Percentiles rank a stretch among this genome's conserved stretches.
These are phyloP conservation scores for Dysmachus trigonus DNA, from an alignment of 2,888 invertebrate species.

Conservation along the genomic window DNA sequence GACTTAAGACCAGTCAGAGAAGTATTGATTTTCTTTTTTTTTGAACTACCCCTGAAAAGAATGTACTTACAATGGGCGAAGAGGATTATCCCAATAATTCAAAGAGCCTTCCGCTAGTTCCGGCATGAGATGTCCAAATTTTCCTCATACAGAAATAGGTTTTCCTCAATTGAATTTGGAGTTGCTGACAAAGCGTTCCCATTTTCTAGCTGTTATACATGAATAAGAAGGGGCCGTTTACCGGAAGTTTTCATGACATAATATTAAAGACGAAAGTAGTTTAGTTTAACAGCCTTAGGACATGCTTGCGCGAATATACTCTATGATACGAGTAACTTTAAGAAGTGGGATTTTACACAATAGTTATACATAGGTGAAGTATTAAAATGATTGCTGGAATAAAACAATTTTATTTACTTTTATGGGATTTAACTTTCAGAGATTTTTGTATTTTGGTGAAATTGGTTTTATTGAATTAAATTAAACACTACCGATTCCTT, in stretches of 20 bases:
- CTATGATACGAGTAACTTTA: too few species aligned
- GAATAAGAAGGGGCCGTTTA: neutral
- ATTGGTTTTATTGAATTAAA: too few species aligned
- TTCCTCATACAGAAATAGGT: neutral
- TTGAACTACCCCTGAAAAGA: neutral
- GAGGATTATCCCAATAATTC: conserved; percentile 13
- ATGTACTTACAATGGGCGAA: neutral
- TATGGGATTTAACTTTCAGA: too few species aligned
- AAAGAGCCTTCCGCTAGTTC: neutral
- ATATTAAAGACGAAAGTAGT: neutral
- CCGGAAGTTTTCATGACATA: neutral
- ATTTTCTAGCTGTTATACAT: neutral
- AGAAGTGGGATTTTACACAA: too few species aligned
- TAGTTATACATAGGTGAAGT: too few species aligned
- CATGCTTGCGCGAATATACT: neutral
- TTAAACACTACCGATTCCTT: too few species aligned
- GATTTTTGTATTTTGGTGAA: too few species aligned
- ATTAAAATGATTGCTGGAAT: too few species aligned
- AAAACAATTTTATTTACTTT: too few species aligned
- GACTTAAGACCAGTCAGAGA: neutral
- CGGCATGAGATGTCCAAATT: conserved; percentile 14
- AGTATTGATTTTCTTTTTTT: conserved; percentile 17
- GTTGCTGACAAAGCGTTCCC: neutral
- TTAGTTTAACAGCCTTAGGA: neutral
- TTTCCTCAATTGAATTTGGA: neutral